A percentile compares a stretch with the other conserved stretches of the same genome.
Conservation (phyloP, 2,797 vertebrate species). For the Danio aesculapii region DNA sequence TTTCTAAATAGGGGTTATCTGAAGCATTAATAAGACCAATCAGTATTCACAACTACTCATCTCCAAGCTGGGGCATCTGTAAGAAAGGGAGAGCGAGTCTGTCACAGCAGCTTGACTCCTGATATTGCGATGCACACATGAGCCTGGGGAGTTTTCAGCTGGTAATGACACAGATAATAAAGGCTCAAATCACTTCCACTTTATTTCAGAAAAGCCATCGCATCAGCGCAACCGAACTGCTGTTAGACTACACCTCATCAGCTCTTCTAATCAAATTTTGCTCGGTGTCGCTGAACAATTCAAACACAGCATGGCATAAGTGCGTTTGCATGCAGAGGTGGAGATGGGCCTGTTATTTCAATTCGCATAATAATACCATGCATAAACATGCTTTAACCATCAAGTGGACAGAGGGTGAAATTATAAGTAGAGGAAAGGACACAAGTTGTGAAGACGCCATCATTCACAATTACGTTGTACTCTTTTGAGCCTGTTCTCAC, state of each 20-base stretch:
- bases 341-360: conserved; percentile 10
- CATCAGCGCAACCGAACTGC: conserved; percentile 13
- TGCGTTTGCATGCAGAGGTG: not conserved
- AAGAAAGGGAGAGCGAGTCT: not conserved
- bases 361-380: not conserved
- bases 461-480: not conserved
- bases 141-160: conserved; percentile 18
- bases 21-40: not conserved
- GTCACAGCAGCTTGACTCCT: conserved; percentile 2
- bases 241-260: conserved; percentile 21
- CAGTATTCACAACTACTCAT: not conserved
- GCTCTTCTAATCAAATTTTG: conserved; percentile 51
- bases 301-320: conserved; percentile 1
- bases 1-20: not conserved
- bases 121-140: not conserved
- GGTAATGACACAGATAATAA: conserved; percentile 49
- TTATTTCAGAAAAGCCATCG: conserved; percentile 46
- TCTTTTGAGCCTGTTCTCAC: conserved; percentile 2
- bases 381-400: conserved; percentile 25
- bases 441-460: not conserved
- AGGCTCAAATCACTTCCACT: conserved; percentile 50
- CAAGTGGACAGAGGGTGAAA: conserved; percentile 22
- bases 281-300: conserved; percentile 41
- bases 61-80: not conserved
- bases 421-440: not conserved